Percentiles rank a stretch among this genome's conserved stretches.
Evolutionary conservation across 2,113 vertebrate genomes (phyloP).

Genomic region (Craseonycteris thonglongyai): DNA sequence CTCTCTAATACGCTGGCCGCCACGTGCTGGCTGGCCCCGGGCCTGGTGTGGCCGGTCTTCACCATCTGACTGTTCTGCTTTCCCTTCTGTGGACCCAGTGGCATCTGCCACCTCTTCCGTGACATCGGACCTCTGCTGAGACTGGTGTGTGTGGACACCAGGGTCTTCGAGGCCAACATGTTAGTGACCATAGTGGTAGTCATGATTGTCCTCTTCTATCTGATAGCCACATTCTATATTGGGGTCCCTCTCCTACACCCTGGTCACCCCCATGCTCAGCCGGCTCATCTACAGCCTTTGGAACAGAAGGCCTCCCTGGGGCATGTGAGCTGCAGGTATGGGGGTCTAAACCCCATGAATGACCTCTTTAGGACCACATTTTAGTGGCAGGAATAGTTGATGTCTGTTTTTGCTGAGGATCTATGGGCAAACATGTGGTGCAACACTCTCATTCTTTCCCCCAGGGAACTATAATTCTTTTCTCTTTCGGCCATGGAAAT

Average conservation of each 20-base stretch:
- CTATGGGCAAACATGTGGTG: no score
- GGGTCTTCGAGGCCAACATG: not conserved
- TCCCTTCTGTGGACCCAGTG: constrained; percentile 16
- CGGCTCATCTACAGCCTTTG: not conserved
- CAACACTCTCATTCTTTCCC: not conserved
- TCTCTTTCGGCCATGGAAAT: not conserved
- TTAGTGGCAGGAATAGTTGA: not conserved
- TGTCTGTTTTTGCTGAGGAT: rapidly evolving
- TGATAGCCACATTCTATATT: not conserved
- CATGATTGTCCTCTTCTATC: constrained; percentile 7
- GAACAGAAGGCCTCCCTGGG: constrained; percentile 47
- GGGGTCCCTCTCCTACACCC: not conserved
- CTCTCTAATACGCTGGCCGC: not conserved
- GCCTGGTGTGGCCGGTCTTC: not conserved
- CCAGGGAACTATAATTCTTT: not conserved
- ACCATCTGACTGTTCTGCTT: not conserved
- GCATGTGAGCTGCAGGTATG: not conserved
- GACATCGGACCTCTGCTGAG: constrained; percentile 31
- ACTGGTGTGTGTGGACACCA: constrained; percentile 25
- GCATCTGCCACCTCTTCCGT: not conserved
- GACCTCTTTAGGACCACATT: not conserved
- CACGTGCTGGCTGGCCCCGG: not conserved
- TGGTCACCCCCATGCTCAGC: constrained; percentile 53
- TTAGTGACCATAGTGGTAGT: not conserved
- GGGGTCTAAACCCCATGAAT: rapidly evolving